Conservation (phyloP, 2,797 vertebrate genomes). For the Pseudochaenichthys georgianus region DNA sequence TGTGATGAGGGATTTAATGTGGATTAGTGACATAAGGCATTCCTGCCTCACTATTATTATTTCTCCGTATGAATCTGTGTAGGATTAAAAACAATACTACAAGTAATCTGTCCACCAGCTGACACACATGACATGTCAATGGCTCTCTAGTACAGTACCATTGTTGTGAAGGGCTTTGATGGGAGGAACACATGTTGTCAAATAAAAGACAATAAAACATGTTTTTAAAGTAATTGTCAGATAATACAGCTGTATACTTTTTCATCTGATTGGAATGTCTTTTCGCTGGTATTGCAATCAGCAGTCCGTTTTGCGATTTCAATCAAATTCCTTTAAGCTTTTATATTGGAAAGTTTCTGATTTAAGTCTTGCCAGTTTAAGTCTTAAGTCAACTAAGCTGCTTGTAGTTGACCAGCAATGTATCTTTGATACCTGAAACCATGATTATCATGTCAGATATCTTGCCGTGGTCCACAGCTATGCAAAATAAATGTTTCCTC, state of each 20-base stretch:
- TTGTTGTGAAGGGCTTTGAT: neutral
- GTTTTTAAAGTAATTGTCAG: neutral
- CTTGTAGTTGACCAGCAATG: too few species aligned
- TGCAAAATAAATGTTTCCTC: neutral
- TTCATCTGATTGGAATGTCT: too few species aligned
- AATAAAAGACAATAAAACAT: neutral
- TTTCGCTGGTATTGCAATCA: too few species aligned
- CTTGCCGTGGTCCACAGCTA: neutral
- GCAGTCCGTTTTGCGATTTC: too few species aligned
- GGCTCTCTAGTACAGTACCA: slow-evolving; percentile 36
- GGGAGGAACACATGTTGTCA: neutral
- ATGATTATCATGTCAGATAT: neutral
- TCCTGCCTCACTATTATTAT: slow-evolving; percentile 65
- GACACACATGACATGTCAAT: slow-evolving; percentile 53
- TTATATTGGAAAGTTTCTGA: too few species aligned
- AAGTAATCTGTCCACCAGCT: slow-evolving; percentile 75
- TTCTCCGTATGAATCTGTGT: slow-evolving; percentile 69
- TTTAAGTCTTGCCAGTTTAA: too few species aligned
- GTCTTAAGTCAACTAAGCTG: too few species aligned
- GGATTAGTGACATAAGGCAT: slow-evolving; percentile 78
- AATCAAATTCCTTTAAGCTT: too few species aligned
- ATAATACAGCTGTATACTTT: neutral
- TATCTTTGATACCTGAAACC: too few species aligned
- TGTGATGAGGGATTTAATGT: slow-evolving; percentile 67
- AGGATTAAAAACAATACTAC: slow-evolving; percentile 74